Evolutionary conservation across 2,888 invertebrate species (phyloP).

Genomic region (Rutpela maculata): DNA sequence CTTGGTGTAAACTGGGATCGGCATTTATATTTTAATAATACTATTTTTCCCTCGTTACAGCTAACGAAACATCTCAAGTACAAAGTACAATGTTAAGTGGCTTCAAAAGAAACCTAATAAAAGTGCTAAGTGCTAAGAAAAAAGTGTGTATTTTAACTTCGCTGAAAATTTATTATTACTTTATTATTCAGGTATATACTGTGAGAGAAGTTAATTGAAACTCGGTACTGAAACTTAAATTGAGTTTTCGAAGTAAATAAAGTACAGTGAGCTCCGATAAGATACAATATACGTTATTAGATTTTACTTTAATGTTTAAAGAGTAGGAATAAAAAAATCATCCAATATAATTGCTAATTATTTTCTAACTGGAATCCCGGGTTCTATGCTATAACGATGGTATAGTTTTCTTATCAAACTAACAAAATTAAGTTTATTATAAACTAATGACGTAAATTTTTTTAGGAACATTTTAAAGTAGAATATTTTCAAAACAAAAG

Average conservation of each 20-base stretch:
- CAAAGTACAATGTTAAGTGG: not conserved
- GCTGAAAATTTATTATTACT: not conserved
- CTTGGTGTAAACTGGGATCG: no score
- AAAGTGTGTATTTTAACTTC: conserved; percentile 4
- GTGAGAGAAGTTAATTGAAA: not conserved
- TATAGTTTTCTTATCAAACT: no score
- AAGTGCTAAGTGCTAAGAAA: not conserved
- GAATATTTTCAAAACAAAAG: no score
- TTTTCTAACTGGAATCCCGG: not conserved
- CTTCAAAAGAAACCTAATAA: conserved; percentile 7
- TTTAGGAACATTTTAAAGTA: no score
- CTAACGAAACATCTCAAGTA: not conserved
- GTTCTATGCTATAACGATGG: no score
- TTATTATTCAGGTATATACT: not conserved
- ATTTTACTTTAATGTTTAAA: not conserved
- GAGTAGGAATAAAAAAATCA: not conserved
- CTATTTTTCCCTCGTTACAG: not conserved
- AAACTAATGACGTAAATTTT: no score
- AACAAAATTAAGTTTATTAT: no score
- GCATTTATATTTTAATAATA: no score
- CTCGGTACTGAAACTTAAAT: not conserved
- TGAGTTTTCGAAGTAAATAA: not conserved
- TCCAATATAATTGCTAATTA: not conserved
- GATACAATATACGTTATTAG: not conserved
- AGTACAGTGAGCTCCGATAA: not conserved